A percentile compares a stretch with the other conserved stretches of the same genome.
These are phyloP conservation scores for Drosophila nr. medialis DNA, from an alignment of 2,888 invertebrate species.

Conservation along the genomic window DNA sequence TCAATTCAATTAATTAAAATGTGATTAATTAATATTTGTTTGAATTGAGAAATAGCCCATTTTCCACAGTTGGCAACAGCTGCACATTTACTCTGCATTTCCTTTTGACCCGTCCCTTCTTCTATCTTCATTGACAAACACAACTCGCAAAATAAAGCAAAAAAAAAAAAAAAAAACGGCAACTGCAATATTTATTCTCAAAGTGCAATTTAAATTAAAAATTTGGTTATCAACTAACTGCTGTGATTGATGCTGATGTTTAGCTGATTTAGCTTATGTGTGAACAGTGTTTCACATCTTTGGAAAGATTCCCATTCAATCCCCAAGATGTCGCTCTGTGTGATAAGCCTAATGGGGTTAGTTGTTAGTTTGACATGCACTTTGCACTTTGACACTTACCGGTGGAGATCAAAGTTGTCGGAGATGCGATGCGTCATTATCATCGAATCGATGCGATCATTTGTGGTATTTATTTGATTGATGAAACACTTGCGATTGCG, in stretches of 20 bases:
- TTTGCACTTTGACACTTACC: conserved; percentile 72
- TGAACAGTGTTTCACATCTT: background rate
- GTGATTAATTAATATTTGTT: background rate
- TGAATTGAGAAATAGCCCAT: background rate
- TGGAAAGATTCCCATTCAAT: background rate
- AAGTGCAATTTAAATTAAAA: background rate
- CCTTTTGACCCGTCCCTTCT: background rate
- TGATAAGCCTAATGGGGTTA: conserved; percentile 5
- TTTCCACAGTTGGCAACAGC: background rate
- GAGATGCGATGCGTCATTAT: conserved; percentile 86
- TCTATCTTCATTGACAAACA: background rate
- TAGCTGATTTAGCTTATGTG: background rate
- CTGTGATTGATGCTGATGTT: background rate
- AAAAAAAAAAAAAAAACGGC: no score
- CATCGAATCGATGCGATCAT: conserved; percentile 89
- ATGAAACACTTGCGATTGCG: conserved; percentile 93
- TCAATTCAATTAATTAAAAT: background rate
- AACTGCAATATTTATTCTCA: no score
- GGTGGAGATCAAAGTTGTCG: conserved; percentile 83
- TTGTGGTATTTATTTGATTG: conserved; percentile 90
- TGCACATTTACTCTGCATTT: background rate
- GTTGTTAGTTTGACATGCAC: conserved; percentile 6
- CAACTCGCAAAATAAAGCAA: background rate
- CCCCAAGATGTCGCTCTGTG: background rate
- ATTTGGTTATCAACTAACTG: background rate